Evolutionary conservation across 1,140 invertebrate species (phyloP), one percentile per base, ranked within the genome.

Genomic region (Sitobion miscanthi): DNA sequence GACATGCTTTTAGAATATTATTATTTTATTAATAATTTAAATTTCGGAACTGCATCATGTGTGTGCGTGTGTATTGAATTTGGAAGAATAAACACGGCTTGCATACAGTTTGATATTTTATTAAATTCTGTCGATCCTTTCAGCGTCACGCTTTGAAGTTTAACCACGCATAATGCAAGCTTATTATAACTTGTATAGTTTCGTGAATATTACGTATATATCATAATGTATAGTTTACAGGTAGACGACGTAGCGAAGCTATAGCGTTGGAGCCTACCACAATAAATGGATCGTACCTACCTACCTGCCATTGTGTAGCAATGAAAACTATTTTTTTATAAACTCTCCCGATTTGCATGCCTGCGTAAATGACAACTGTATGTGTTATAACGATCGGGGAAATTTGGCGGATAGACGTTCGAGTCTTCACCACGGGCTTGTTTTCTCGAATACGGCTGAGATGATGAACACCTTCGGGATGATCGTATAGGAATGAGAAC

Each of bases 101-200:
- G 30, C 14, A 77, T 4, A 14, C 23, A 47, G 85, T 86, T 86
- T 86, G 85, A 17, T 30, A 45, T 86, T 86, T 86, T 86, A 86
- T 47, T 86, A 47, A 86, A 86, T 86, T 86, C n/a, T 86, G 85
- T 86, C 42, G 23, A 86, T 86, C 42, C 85, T 45, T 86, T 47
- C 42, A 47, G 23, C 25, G 35, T 83, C 7, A 7, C 42, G 85
- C 85, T 47, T 86, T 86, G 42, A 47, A 86, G 42, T 86, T 86
- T 86, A 86, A 86, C 85, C 42, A 47, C 25, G 85, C 85, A 86
- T 86, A 42, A 47, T 86, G 25, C 11, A 42, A 86, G 42, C 85
- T 86, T 86, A 86, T 86, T 86, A 86, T 30, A 47, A 86, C 85
- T 45, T 47, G 42, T 86, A 47, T 4, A 45, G 85, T 30, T 86